Percentiles rank a stretch among this genome's conserved stretches.
These are phyloP conservation scores for Carcharodon carcharias DNA, from an alignment of 2,797 vertebrate species.

Conservation along the genomic window DNA sequence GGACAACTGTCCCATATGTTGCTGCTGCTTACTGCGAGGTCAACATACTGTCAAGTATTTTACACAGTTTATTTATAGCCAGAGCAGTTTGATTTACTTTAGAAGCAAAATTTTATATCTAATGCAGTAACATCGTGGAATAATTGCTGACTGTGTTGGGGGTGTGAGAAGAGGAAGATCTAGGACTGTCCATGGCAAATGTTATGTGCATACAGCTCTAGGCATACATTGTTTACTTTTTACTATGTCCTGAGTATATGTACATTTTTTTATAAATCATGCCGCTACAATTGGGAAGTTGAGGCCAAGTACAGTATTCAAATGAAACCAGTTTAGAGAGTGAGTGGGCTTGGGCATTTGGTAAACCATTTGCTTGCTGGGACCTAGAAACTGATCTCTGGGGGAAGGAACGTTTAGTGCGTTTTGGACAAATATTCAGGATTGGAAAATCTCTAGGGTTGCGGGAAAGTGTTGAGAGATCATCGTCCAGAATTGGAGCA, in stretches of 20 bases:
- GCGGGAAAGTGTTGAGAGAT: neutral
- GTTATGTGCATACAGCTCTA: neutral
- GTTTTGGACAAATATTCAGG: no score
- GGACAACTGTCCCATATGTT: conserved; percentile 40
- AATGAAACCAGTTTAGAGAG: neutral
- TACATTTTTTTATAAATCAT: no score
- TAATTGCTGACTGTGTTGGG: neutral
- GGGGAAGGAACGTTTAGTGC: neutral
- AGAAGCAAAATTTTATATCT: conserved; percentile 35
- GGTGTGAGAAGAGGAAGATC: neutral
- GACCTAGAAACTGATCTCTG: neutral
- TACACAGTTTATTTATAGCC: conserved; percentile 40
- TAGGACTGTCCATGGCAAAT: neutral
- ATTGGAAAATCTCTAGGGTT: no score
- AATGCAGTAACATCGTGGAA: neutral
- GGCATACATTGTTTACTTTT: neutral
- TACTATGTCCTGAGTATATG: neutral
- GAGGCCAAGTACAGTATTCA: neutral
- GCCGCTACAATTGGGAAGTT: neutral
- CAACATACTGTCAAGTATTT: conserved; percentile 39
- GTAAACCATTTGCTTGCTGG: neutral
- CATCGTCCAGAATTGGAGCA: neutral
- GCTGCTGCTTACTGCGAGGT: conserved; percentile 41
- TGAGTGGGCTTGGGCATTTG: neutral
- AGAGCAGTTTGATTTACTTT: conserved; percentile 39